Base-by-base conservation (phyloP, 2,797 vertebrate species). In the Uromys caudimaculatus region DNA sequence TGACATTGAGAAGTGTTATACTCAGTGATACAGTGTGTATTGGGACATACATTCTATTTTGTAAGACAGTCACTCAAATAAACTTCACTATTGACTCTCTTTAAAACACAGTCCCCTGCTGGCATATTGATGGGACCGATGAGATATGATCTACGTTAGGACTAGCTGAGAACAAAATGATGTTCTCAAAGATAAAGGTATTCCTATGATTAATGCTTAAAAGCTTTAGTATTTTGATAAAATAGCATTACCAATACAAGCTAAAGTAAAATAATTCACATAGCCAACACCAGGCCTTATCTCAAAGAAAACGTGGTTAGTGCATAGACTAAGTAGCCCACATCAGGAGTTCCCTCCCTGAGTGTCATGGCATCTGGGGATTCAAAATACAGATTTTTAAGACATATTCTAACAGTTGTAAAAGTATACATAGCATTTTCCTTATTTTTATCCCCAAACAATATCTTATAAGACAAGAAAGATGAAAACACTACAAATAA, bases 241-340 rank as follows among this genome's bases (percentile, higher is more conserved):
- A 77, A 94, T 90, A 79, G 87, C 67, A 38, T 78, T 85, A 95
- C 52, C 38, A 62, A 92, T 56, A 75, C 24, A 92, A 41, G 71
- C 56, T 93, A 38, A 91, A 94, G 95, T 94, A 89, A 93, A 95
- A 75, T 44, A 60, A 91, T 77, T 89, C 41, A 87, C 13, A 38
- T 71, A 94, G 84, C 41, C 91, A 54, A 92, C 21, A 79, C 21
- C 8, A 89, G 78, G 83, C 73, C 56, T 96, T 52, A 64, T 32
- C 7, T 58, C 75, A 91, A 83, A 89, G 89, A 93, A 95, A 95
- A 89, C 83, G 1, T 94, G 35, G 86, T 50, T 60, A 94, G 94
- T 84, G 62, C 9, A 58, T 19, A 79, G 44, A 91, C 67, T 89
- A 64, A 93, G 54, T 41, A 86, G n/a, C 19, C 52, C 52, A 32